A percentile compares a stretch with the other conserved stretches of the same genome.
phyloP scores from a whole-genome alignment of 2,113 vertebrate genomes.

The Sander vitreus region DNA sequence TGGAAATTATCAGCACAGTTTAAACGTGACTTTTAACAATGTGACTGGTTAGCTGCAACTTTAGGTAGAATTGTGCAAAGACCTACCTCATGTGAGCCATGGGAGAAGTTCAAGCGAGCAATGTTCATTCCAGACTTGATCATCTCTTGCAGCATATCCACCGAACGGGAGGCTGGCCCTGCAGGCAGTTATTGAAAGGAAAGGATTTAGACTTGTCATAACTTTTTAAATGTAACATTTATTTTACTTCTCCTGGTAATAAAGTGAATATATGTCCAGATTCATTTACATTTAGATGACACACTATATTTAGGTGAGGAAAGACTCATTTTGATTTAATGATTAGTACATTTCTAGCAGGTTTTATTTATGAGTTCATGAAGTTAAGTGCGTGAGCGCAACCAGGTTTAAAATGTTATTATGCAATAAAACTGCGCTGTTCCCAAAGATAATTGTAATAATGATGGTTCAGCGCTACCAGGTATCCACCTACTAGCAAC shows the following conservation, averaged over 20 bases:
- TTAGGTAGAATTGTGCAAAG: background rate
- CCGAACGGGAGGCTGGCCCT: constrained; percentile 95
- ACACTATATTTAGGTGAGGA: background rate
- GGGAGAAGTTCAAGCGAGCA: constrained; percentile 98
- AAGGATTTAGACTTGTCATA: background rate
- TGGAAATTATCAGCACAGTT: constrained; percentile 18
- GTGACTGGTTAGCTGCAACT: background rate
- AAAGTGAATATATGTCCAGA: background rate
- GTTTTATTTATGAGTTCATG: background rate
- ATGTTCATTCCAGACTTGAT: constrained; percentile 99
- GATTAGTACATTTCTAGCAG: background rate
- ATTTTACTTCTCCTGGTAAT: background rate
- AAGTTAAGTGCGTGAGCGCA: background rate
- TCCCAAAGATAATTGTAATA: background rate
- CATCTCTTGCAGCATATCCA: constrained; percentile 96
- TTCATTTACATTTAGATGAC: no score
- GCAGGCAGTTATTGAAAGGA: constrained; percentile 8
- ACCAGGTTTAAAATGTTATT: background rate
- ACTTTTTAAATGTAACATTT: background rate
- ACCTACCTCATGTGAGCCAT: constrained; percentile 94
- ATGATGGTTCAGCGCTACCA: background rate
- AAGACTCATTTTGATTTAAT: background rate
- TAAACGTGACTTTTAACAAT: constrained; percentile 26
- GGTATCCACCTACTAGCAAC: background rate
- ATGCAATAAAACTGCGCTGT: background rate